A percentile compares a stretch with the other conserved stretches of the same genome.
Evolutionary conservation across 2,113 vertebrate species (phyloP).

Genomic region (Platysternon megacephalum): DNA sequence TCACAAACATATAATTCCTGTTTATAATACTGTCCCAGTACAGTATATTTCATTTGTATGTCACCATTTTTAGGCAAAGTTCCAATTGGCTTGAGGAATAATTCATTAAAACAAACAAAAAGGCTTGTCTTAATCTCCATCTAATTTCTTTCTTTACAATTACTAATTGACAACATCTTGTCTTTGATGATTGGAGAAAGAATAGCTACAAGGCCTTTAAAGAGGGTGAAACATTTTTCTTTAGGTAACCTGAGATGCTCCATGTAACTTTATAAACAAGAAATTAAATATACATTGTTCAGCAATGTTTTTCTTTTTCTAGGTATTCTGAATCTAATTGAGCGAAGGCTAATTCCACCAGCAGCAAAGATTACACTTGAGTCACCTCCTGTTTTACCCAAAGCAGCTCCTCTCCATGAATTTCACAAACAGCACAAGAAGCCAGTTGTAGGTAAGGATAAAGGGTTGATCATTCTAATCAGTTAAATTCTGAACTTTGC

Average conservation of each 20-base stretch:
- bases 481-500: background rate
- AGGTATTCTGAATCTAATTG: conserved; percentile 73
- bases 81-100: background rate
- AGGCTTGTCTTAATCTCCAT: background rate
- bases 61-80: background rate
- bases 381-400: conserved; percentile 63
- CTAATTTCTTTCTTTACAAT: conserved; percentile 24
- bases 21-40: background rate
- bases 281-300: background rate
- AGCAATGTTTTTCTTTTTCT: background rate
- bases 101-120: background rate
- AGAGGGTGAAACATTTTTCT: background rate
- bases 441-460: conserved; percentile 56
- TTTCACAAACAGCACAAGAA: conserved; percentile 60
- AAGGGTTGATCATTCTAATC: background rate
- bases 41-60: background rate
- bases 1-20: background rate
- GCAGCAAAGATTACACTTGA: conserved; percentile 67
- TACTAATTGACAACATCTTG: conserved; percentile 16
- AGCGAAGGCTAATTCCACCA: conserved; percentile 73
- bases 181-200: background rate
- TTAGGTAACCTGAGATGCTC: background rate
- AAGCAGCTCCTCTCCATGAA: conserved; percentile 57
- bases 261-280: background rate
- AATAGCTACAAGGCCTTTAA: conserved; percentile 2